phyloP scores from a whole-genome alignment of 2,888 invertebrate species.

The Homarus gammarus region DNA sequence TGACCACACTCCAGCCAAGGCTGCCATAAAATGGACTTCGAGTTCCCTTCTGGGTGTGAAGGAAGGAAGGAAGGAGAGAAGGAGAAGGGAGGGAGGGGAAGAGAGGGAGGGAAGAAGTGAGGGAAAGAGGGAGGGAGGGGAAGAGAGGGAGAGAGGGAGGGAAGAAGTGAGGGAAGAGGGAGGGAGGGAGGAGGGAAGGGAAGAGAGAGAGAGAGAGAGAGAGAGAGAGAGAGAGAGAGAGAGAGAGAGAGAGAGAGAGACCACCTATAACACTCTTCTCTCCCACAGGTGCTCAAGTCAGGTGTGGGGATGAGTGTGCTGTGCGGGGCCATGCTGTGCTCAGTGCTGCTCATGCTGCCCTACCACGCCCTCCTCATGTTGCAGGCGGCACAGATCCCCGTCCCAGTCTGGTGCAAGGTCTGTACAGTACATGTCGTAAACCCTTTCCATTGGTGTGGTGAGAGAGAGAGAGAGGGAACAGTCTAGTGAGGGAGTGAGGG shows the following conservation, averaged over 20 bases:
- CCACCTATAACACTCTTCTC: conserved; percentile 6
- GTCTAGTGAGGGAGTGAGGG: not conserved
- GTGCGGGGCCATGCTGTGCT: conserved; percentile 43
- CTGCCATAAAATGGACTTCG: no score
- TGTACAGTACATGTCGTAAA: not conserved
- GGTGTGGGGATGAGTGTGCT: conserved; percentile 40
- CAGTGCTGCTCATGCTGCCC: conserved; percentile 47
- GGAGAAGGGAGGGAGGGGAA: no score
- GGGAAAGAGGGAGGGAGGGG: not conserved
- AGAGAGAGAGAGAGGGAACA: no score
- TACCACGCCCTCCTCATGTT: conserved; percentile 50
- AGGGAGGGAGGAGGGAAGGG: not conserved
- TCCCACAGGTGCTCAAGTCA: conserved; percentile 40
- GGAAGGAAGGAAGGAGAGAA: no score
- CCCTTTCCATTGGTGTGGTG: not conserved
- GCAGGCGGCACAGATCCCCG: conserved; percentile 14
- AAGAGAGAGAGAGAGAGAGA: not conserved
- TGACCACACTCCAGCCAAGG: no score
- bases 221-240: not conserved
- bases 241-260: not conserved
- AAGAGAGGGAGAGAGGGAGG: not conserved
- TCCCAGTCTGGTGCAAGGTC: conserved; percentile 42
- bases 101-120: not conserved
- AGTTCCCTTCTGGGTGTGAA: no score
- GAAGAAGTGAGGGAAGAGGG: not conserved